Evolutionary conservation across 2,888 invertebrate genomes (phyloP).

Genomic region (Ophion ventricosus): DNA sequence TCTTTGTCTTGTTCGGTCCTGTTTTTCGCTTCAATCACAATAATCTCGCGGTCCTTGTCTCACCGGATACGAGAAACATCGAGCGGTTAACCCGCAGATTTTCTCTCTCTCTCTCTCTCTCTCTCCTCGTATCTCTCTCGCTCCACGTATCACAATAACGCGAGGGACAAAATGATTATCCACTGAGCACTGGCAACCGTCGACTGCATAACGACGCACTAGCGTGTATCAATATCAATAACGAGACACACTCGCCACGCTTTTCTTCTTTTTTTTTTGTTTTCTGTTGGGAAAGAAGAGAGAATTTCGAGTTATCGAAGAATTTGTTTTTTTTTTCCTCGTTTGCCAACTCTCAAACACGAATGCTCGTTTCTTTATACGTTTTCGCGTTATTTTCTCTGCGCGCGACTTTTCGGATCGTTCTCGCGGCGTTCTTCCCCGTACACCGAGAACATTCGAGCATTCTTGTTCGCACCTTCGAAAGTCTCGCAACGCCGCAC

Average conservation of each 20-base stretch:
- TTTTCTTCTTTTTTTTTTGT: background rate
- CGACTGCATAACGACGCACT: constrained; percentile 31
- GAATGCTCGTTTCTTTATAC: background rate
- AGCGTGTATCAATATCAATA: constrained; percentile 40
- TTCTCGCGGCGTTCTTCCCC: background rate
- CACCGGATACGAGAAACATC: constrained; percentile 45
- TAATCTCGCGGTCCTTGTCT: constrained; percentile 53
- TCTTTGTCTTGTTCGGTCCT: constrained; percentile 17
- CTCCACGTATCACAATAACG: constrained; percentile 47
- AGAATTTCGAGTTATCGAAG: constrained; percentile 21
- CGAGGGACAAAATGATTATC: constrained; percentile 40
- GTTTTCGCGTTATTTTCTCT: background rate
- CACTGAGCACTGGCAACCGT: constrained; percentile 57
- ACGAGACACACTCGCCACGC: constrained; percentile 8
- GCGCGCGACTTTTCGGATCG: background rate
- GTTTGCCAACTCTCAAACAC: background rate
- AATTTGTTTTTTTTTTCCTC: background rate
- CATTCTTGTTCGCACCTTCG: constrained; percentile 9
- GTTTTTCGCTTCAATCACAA: constrained; percentile 35
- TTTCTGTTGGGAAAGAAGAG: background rate
- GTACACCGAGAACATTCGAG: background rate
- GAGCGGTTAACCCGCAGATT: constrained; percentile 32
- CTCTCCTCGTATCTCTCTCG: constrained; percentile 9
- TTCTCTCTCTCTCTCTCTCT: constrained; percentile 5
- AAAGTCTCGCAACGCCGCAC: constrained; percentile 6